Evolutionary conservation across 1,140 invertebrate genomes (phyloP).

Genomic region (Drosophila truncata): DNA sequence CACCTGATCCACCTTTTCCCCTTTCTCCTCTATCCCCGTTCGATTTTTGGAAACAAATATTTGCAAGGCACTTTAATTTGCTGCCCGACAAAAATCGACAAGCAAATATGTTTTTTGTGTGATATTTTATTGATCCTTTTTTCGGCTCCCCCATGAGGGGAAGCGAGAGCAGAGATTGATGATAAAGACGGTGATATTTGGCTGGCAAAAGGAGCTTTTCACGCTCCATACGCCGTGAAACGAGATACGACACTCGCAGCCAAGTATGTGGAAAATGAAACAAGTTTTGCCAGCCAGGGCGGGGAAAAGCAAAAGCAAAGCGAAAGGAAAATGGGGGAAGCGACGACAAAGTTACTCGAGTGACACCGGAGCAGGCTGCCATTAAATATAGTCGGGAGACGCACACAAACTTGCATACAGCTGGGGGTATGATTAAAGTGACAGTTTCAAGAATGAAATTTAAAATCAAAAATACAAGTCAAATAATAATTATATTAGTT

Average conservation of each 20-base stretch:
- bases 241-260: slow-evolving; percentile 61
- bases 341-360: slow-evolving; percentile 62
- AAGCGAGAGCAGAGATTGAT: slow-evolving; percentile 28
- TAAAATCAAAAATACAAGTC: neutral
- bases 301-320: neutral
- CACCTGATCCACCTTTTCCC: slow-evolving; percentile 14
- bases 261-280: slow-evolving; percentile 72
- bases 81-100: slow-evolving; percentile 38
- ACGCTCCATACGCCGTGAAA: slow-evolving; percentile 73
- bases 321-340: neutral
- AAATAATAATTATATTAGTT: neutral
- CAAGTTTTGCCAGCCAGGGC: slow-evolving; percentile 33
- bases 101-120: slow-evolving; percentile 40
- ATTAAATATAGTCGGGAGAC: slow-evolving; percentile 54
- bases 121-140: slow-evolving; percentile 19
- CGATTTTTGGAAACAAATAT: slow-evolving; percentile 60
- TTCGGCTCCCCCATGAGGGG: slow-evolving; percentile 19
- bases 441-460: too few species aligned
- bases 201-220: slow-evolving; percentile 52
- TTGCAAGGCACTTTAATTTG: slow-evolving; percentile 71
- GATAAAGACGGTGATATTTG: slow-evolving; percentile 22
- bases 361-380: slow-evolving; percentile 60
- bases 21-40: slow-evolving; percentile 10
- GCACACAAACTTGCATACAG: slow-evolving; percentile 26
- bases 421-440: neutral